Evolutionary conservation across 2,113 vertebrate species (phyloP).

Genomic region (Pholis gunnellus): DNA sequence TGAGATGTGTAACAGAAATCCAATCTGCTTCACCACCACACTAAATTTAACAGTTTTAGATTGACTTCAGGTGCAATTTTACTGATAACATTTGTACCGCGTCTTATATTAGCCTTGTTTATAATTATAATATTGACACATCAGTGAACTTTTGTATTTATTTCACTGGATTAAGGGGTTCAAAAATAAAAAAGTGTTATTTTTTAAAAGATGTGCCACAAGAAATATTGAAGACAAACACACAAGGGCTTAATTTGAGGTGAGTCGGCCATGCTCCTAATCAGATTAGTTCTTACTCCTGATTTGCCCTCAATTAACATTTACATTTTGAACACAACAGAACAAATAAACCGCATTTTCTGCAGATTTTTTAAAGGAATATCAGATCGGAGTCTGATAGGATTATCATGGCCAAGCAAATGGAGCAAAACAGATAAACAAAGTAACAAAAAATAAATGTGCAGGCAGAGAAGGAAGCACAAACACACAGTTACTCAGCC

Average conservation of each 20-base stretch:
- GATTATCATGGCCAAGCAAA: slow-evolving; percentile 36
- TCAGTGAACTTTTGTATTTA: neutral
- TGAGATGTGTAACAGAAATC: slow-evolving; percentile 9
- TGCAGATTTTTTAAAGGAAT: neutral
- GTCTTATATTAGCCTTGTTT: neutral
- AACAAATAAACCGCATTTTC: slow-evolving; percentile 2
- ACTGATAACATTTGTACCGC: neutral
- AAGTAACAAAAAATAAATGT: slow-evolving; percentile 8
- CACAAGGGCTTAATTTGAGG: neutral
- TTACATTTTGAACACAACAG: slow-evolving; percentile 20
- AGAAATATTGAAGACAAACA: slow-evolving; percentile 7
- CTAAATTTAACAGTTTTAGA: neutral
- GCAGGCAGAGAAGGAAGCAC: neutral
- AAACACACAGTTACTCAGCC: slow-evolving; percentile 3
- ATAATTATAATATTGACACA: slow-evolving; percentile 1
- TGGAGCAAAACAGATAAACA: slow-evolving; percentile 44
- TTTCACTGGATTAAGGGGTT: slow-evolving; percentile 7
- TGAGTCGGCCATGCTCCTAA: neutral
- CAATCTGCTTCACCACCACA: neutral
- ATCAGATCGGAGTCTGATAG: neutral
- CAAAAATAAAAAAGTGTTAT: neutral
- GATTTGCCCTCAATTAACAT: slow-evolving; percentile 20
- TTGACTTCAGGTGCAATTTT: neutral
- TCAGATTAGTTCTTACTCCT: slow-evolving; percentile 29
- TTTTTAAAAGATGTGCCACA: neutral